Evolutionary conservation across 2,113 vertebrate species (phyloP).

Genomic region (Oreotrochilus melanogaster): DNA sequence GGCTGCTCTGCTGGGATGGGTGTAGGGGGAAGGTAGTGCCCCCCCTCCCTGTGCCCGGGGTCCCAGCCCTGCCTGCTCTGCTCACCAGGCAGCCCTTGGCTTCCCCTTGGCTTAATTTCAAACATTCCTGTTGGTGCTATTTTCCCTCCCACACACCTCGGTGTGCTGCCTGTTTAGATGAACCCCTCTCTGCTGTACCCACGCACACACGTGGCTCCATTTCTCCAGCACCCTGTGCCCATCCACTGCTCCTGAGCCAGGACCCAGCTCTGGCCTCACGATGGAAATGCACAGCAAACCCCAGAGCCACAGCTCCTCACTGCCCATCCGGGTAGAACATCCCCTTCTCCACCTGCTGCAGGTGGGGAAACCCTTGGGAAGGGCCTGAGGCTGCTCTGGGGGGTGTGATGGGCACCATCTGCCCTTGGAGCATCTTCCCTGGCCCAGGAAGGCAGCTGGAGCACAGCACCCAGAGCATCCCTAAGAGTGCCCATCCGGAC

Average conservation of each 20-base stretch:
- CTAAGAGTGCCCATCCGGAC: fast-evolving
- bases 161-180: neutral
- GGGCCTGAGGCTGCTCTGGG: neutral
- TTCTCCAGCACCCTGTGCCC: neutral
- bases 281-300: fast-evolving
- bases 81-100: conserved; percentile 19
- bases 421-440: fast-evolving
- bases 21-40: too few relatives aligned
- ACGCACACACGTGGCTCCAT: fast-evolving
- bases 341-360: fast-evolving
- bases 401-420: fast-evolving
- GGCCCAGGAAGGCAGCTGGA: neutral
- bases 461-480: neutral
- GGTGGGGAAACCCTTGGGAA: neutral
- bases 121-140: conserved; percentile 58
- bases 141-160: conserved; percentile 66
- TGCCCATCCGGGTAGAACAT: fast-evolving
- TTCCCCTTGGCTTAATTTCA: conserved; percentile 54
- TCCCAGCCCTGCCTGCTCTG: neutral
- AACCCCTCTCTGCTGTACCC: neutral
- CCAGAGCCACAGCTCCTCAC: neutral
- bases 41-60: neutral
- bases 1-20: neutral
- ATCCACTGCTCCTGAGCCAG: fast-evolving
- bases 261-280: fast-evolving